These are phyloP conservation scores for Drosophila mayri DNA, from an alignment of 1,140 invertebrate species.

Conservation along the genomic window DNA sequence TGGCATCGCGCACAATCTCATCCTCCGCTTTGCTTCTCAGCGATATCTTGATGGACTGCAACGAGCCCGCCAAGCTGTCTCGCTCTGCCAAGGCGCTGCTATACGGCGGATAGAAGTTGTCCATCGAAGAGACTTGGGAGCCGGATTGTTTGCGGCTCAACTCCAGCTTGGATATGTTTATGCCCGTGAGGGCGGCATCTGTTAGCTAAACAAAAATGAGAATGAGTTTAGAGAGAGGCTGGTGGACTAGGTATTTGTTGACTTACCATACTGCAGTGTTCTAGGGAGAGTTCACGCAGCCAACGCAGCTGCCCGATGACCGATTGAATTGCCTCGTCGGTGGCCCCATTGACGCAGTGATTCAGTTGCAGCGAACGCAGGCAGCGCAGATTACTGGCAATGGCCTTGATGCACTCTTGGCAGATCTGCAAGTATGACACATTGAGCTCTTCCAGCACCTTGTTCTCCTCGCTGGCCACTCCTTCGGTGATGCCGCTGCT, in stretches of 20 bases:
- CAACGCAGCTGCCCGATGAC: conserved; percentile 88
- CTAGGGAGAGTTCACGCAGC: conserved; percentile 87
- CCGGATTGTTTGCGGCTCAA: conserved; percentile 55
- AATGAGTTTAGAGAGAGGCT: too few species aligned
- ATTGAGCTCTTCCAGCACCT: conserved; percentile 86
- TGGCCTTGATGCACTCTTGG: conserved; percentile 87
- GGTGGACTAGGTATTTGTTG: neutral
- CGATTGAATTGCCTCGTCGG: conserved; percentile 88
- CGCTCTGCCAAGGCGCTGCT: conserved; percentile 51
- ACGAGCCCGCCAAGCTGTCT: conserved; percentile 47
- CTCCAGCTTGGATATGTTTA: conserved; percentile 85
- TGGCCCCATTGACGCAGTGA: conserved; percentile 89
- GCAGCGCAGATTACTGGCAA: conserved; percentile 86
- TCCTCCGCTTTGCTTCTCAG: conserved; percentile 88
- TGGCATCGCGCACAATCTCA: conserved; percentile 88
- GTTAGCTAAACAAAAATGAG: conserved; percentile 68
- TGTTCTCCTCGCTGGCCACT: conserved; percentile 86
- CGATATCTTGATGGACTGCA: conserved; percentile 86
- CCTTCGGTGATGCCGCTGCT: conserved; percentile 87
- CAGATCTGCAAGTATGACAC: conserved; percentile 88
- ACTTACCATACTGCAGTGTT: conserved; percentile 88
- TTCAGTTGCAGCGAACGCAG: conserved; percentile 88
- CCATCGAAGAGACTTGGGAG: conserved; percentile 40
- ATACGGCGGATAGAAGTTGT: conserved; percentile 68
- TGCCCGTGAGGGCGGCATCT: conserved; percentile 89